phyloP scores from a whole-genome alignment of 2,797 vertebrate genomes.

The Gouania willdenowi region DNA sequence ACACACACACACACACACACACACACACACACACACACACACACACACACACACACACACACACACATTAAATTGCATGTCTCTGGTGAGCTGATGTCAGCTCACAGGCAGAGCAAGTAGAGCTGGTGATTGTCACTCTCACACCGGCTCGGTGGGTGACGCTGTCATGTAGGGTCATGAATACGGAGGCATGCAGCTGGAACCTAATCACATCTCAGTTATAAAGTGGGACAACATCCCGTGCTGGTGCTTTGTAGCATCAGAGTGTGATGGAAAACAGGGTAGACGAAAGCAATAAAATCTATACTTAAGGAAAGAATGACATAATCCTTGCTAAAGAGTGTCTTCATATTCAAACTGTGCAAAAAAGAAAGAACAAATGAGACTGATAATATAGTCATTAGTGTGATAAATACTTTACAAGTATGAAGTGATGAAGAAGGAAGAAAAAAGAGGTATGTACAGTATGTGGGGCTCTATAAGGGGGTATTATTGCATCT shows the following conservation, averaged over 20 bases:
- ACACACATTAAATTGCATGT: conserved; percentile 1
- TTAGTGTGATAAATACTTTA: background rate
- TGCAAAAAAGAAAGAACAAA: background rate
- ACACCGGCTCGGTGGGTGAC: conserved; percentile 21
- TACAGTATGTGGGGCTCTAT: too few relatives aligned
- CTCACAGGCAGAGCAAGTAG: conserved; percentile 9
- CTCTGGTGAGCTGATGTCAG: conserved; percentile 19
- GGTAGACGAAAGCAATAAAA: background rate
- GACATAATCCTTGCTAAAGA: background rate
- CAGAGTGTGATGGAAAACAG: background rate
- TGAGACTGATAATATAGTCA: background rate
- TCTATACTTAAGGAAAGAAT: background rate
- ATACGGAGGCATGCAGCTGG: conserved; percentile 49
- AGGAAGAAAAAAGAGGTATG: too few relatives aligned
- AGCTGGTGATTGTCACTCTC: conserved; percentile 25
- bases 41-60: conserved; percentile 10
- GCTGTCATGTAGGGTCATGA: conserved; percentile 27
- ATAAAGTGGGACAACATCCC: conserved; percentile 7
- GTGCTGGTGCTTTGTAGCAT: conserved; percentile 13
- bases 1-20: conserved; percentile 4
- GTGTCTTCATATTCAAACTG: background rate
- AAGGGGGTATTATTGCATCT: too few relatives aligned
- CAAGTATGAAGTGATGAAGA: background rate
- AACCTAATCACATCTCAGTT: conserved; percentile 32
- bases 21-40: too few relatives aligned